Percentiles rank a stretch among this genome's conserved stretches.
Evolutionary conservation across 2,113 vertebrate genomes (phyloP).

Genomic region (Pogona vitticeps): DNA sequence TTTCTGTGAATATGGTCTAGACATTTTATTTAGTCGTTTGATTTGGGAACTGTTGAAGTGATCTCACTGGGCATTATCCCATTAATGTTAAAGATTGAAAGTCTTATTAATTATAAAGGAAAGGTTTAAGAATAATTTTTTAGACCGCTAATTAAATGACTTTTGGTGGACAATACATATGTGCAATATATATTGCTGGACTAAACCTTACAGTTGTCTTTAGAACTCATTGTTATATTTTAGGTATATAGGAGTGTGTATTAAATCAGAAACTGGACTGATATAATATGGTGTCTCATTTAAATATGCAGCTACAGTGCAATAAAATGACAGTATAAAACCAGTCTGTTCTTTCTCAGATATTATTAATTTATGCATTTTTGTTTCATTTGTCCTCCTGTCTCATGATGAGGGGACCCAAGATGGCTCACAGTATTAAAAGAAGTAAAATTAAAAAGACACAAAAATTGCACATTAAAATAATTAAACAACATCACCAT

Average conservation of each 20-base stretch:
- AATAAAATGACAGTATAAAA: slow-evolving; percentile 1
- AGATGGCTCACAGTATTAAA: too few relatives aligned
- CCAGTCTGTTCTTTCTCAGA: background rate
- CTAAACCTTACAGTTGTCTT: background rate
- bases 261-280: background rate
- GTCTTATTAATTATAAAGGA: background rate
- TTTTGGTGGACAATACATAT: background rate
- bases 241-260: background rate
- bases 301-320: background rate
- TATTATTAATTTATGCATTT: too few relatives aligned
- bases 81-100: background rate
- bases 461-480: too few relatives aligned
- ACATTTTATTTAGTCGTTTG: background rate
- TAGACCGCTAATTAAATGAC: background rate
- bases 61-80: background rate
- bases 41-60: background rate
- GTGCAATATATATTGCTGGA: background rate
- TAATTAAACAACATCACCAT: too few relatives aligned
- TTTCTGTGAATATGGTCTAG: too few relatives aligned
- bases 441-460: too few relatives aligned
- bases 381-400: too few relatives aligned
- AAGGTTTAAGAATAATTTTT: background rate
- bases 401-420: too few relatives aligned
- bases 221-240: background rate
- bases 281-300: slow-evolving; percentile 23